These are phyloP conservation scores for Drosophila histrio DNA, from an alignment of 2,888 invertebrate species.

Conservation along the genomic window DNA sequence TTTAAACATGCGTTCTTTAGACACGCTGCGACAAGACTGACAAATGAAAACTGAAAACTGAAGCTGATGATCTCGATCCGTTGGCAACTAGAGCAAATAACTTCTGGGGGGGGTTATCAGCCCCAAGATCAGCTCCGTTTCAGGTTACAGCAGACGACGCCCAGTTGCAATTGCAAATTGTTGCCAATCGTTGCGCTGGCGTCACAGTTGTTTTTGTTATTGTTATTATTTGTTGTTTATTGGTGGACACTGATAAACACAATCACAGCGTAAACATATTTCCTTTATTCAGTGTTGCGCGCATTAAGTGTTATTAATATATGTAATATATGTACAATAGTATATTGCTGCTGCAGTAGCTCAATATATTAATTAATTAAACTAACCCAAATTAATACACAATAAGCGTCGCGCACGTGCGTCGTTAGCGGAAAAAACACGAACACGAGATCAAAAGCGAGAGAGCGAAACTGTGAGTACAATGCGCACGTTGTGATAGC, in stretches of 20 bases:
- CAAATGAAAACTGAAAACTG: conserved; percentile 7
- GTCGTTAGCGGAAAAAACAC: conserved; percentile 14
- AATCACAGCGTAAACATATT: conserved; percentile 59
- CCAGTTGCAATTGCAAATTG: conserved; percentile 3
- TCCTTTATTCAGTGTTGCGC: conserved; percentile 14
- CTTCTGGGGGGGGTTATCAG: conserved; percentile 63
- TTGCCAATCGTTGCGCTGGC: conserved; percentile 54
- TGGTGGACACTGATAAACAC: conserved; percentile 43
- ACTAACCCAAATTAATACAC: conserved; percentile 55
- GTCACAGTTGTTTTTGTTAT: conserved; percentile 62
- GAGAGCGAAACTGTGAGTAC: not conserved
- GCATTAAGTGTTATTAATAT: not conserved
- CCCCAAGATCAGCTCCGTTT: conserved; percentile 30
- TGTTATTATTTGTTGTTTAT: conserved; percentile 32
- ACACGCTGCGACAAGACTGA: conserved; percentile 34
- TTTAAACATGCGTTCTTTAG: conserved; percentile 28
- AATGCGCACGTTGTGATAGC: conserved; percentile 9
- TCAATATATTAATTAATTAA: conserved; percentile 13
- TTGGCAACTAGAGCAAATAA: conserved; percentile 50
- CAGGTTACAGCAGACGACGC: conserved; percentile 52
- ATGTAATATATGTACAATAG: not conserved
- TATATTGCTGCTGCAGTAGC: not conserved
- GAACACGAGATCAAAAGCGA: not conserved
- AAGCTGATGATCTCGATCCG: conserved; percentile 23
- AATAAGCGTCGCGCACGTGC: conserved; percentile 59